phyloP scores from a whole-genome alignment of 2,888 invertebrate species.

The Phania funesta region DNA sequence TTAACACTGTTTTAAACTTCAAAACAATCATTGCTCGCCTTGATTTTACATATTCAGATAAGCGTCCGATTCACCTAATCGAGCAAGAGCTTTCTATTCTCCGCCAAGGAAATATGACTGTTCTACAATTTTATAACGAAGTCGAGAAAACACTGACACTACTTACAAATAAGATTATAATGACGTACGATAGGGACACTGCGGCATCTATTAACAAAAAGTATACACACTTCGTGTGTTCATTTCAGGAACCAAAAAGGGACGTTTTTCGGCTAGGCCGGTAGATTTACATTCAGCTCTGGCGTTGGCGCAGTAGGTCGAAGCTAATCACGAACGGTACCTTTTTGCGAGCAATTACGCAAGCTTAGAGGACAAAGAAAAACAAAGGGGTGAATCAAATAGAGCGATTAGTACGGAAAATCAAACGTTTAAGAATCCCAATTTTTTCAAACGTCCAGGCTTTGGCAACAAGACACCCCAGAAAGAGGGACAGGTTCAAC shows the following conservation, averaged over 20 bases:
- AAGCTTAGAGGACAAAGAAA: too few relatives aligned
- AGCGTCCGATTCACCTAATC: constrained; percentile 54
- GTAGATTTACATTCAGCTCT: constrained; percentile 40
- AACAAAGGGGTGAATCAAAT: too few relatives aligned
- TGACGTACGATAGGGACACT: constrained; percentile 43
- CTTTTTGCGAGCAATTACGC: too few relatives aligned
- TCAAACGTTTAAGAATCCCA: too few relatives aligned
- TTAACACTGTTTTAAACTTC: constrained; percentile 58
- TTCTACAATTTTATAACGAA: constrained; percentile 57
- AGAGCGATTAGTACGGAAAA: too few relatives aligned
- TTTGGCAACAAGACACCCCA: too few relatives aligned
- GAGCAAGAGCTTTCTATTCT: constrained; percentile 62
- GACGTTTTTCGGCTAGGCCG: constrained; percentile 53
- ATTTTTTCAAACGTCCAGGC: too few relatives aligned
- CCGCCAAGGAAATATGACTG: constrained; percentile 46
- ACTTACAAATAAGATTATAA: constrained; percentile 50
- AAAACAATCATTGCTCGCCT: constrained; percentile 43
- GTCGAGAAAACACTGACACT: constrained; percentile 46
- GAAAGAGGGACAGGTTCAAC: too few relatives aligned
- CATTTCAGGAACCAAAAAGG: constrained; percentile 49
- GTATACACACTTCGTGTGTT: constrained; percentile 56
- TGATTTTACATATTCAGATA: constrained; percentile 58
- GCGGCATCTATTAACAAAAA: constrained; percentile 49
- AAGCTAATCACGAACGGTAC: too few relatives aligned
- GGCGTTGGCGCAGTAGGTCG: constrained; percentile 56